A percentile compares a stretch with the other conserved stretches of the same genome.
Evolutionary conservation across 2,888 invertebrate species (phyloP).

Genomic region (Brenthis ino): DNA sequence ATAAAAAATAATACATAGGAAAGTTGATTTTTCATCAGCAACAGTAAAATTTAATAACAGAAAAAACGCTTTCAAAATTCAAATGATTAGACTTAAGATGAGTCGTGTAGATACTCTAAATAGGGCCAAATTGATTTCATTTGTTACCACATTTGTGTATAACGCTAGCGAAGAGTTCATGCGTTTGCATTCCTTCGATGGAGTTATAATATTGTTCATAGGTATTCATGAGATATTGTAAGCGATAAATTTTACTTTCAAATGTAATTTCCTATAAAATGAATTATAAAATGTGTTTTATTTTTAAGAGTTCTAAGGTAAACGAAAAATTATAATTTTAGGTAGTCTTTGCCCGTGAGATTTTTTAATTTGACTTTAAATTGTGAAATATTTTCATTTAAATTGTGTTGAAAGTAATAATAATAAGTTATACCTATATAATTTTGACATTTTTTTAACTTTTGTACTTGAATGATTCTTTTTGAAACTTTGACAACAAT

Average conservation of each 20-base stretch:
- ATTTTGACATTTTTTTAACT: too few species aligned
- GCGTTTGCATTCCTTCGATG: neutral
- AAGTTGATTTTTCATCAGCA: too few species aligned
- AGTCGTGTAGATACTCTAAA: neutral
- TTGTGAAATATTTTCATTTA: too few species aligned
- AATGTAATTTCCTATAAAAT: constrained; percentile 19
- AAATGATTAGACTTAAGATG: constrained; percentile 2
- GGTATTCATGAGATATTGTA: constrained; percentile 10
- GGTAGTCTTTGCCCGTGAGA: neutral
- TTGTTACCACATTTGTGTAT: neutral
- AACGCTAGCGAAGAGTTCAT: neutral
- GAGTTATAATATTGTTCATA: neutral
- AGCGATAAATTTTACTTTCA: constrained; percentile 17
- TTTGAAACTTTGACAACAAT: too few species aligned
- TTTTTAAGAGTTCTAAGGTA: constrained; percentile 3
- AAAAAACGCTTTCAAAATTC: neutral
- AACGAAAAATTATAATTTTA: neutral
- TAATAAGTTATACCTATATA: too few species aligned
- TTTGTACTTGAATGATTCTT: too few species aligned
- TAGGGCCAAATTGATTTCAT: constrained; percentile 3
- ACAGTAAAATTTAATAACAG: too few species aligned
- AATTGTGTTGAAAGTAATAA: too few species aligned
- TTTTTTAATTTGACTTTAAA: too few species aligned
- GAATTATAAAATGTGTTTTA: constrained; percentile 14
- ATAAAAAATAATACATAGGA: too few species aligned